Evolutionary conservation across 2,113 vertebrate genomes (phyloP).

Genomic region (Tyrannus savana): DNA sequence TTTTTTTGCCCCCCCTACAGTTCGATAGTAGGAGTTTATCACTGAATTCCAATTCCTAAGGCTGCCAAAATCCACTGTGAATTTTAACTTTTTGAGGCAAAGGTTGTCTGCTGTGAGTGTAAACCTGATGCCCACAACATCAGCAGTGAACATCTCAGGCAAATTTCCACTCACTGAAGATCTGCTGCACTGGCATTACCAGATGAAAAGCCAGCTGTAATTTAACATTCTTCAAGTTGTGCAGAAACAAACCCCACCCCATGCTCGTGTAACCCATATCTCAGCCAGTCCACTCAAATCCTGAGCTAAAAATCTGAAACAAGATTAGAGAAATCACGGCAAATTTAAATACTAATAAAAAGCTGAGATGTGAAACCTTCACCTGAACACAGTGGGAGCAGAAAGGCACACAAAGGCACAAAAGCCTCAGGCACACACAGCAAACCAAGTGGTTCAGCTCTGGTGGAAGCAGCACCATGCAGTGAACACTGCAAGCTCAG

Average conservation of each 20-base stretch:
- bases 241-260: not conserved
- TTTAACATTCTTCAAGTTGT: not conserved
- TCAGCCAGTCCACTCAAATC: not conserved
- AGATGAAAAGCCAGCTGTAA: not conserved
- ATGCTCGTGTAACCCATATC: fast-evolving
- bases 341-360: not conserved
- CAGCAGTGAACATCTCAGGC: not conserved
- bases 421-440: not conserved
- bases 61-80: not conserved
- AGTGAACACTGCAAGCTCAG: not conserved
- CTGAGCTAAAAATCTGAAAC: not conserved
- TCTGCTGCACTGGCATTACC: not conserved
- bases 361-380: not conserved
- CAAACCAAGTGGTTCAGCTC: not conserved
- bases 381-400: not conserved
- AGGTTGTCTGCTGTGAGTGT: not conserved
- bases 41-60: not conserved
- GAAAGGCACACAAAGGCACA: not conserved
- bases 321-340: not conserved
- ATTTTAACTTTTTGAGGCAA: not conserved
- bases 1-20: no score
- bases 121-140: not conserved
- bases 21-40: not conserved
- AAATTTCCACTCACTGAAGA: not conserved
- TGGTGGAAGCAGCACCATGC: not conserved